Percentiles rank a stretch among this genome's conserved stretches.
Conservation (phyloP, 2,888 invertebrate genomes). For the Aspidapion aeneum region DNA sequence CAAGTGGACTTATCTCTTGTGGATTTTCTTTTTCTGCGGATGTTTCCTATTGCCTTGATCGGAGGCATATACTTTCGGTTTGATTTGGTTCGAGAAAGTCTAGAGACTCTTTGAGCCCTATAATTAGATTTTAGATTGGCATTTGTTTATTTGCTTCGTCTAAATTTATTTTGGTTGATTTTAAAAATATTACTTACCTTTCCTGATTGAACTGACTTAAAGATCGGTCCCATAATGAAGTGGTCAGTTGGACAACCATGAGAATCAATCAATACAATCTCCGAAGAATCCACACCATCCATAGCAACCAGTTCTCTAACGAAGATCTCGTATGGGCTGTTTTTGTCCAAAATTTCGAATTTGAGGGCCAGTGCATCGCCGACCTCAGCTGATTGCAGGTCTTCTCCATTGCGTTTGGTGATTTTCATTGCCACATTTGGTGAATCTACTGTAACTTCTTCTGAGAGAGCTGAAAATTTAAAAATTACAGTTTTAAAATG, state of each 20-base stretch:
- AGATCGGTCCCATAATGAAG: slow-evolving; percentile 90
- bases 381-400: slow-evolving; percentile 85
- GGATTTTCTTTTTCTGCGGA: too few relatives aligned
- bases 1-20: too few relatives aligned
- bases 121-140: too few relatives aligned
- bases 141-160: too few relatives aligned
- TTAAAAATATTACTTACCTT: too few relatives aligned
- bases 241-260: slow-evolving; percentile 92
- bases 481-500: slow-evolving; percentile 48
- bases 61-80: too few relatives aligned
- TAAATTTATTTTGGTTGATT: too few relatives aligned
- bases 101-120: too few relatives aligned
- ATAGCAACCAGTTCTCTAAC: slow-evolving; percentile 91
- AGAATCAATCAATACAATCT: slow-evolving; percentile 88
- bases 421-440: slow-evolving; percentile 94
- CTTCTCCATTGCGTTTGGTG: slow-evolving; percentile 78
- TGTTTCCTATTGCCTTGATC: too few relatives aligned
- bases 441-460: slow-evolving; percentile 90
- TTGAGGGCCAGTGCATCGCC: slow-evolving; percentile 88
- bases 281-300: slow-evolving; percentile 91
- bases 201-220: slow-evolving; percentile 74
- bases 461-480: slow-evolving; percentile 64
- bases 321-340: slow-evolving; percentile 94
- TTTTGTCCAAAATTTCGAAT: slow-evolving; percentile 89
- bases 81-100: too few relatives aligned